phyloP scores from a whole-genome alignment of 1,140 invertebrate genomes.

The Ooceraea biroi region DNA sequence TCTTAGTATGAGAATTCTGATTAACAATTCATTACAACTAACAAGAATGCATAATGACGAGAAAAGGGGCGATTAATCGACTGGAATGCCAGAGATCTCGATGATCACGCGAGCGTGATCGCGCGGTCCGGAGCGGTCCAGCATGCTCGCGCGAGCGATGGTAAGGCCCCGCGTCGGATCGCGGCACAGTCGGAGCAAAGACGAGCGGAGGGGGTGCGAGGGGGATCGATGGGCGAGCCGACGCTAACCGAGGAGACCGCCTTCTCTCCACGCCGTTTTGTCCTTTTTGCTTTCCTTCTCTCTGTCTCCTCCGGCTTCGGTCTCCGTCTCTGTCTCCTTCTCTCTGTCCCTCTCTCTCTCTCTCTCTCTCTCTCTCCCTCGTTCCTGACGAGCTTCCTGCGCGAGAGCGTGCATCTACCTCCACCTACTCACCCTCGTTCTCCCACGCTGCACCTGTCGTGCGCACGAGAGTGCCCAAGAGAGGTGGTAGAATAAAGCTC shows the following conservation, averaged over 20 bases:
- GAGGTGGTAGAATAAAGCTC: conserved; percentile 76
- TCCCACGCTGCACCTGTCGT: conserved; percentile 85
- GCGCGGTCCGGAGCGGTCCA: conserved; percentile 64
- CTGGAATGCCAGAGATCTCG: conserved; percentile 22
- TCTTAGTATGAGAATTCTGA: too few species aligned
- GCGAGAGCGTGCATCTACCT: conserved; percentile 36
- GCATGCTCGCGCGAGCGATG: conserved; percentile 68
- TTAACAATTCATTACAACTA: too few species aligned
- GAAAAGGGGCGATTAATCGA: too few species aligned
- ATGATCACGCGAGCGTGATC: conserved; percentile 60
- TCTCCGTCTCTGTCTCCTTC: conserved; percentile 32
- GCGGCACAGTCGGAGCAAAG: too few species aligned
- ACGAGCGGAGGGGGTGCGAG: conserved; percentile 25
- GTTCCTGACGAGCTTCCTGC: conserved; percentile 63
- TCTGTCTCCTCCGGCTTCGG: conserved; percentile 39
- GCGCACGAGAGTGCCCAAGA: conserved; percentile 67
- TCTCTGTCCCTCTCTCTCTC: conserved; percentile 28
- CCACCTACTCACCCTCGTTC: conserved; percentile 70
- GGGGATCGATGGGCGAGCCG: conserved; percentile 82
- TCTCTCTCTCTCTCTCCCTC: conserved; percentile 40
- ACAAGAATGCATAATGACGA: too few species aligned
- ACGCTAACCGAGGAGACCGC: conserved; percentile 83
- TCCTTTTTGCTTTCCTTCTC: conserved; percentile 53
- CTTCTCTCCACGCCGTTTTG: conserved; percentile 73
- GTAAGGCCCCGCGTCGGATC: conserved; percentile 65